These are phyloP conservation scores for Notodonta ziczac DNA, from an alignment of 2,888 invertebrate genomes.

Conservation along the genomic window DNA sequence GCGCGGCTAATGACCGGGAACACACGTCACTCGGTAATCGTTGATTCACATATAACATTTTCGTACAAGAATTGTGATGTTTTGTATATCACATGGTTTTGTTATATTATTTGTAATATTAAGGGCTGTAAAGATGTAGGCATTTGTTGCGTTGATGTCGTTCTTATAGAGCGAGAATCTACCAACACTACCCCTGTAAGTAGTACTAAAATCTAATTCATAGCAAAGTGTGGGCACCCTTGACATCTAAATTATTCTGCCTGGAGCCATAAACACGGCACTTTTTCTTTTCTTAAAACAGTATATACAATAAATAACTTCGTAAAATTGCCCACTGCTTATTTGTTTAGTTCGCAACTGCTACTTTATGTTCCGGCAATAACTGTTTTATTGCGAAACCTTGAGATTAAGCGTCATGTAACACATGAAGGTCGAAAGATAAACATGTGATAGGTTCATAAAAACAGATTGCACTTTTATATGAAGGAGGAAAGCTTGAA, in stretches of 20 bases:
- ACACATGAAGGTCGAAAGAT: not conserved
- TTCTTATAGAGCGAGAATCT: too few species aligned
- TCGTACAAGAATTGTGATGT: slow-evolving; percentile 20
- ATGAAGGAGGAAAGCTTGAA: slow-evolving; percentile 11
- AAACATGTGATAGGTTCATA: slow-evolving; percentile 8
- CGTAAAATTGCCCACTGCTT: not conserved
- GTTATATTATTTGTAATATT: not conserved
- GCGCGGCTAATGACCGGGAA: slow-evolving; percentile 35
- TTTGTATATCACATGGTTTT: not conserved
- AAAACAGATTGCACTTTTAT: slow-evolving; percentile 9
- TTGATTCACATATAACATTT: slow-evolving; percentile 30
- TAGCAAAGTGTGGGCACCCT: too few species aligned
- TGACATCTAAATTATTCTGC: too few species aligned
- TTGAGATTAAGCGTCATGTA: not conserved
- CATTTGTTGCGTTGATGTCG: too few species aligned
- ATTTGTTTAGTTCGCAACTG: not conserved
- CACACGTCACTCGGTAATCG: slow-evolving; percentile 34
- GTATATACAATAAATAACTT: not conserved
- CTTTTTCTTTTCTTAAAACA: not conserved
- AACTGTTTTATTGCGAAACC: not conserved
- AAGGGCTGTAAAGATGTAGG: too few species aligned
- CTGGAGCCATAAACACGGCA: too few species aligned
- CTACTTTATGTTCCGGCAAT: slow-evolving; percentile 1
- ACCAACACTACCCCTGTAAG: too few species aligned
- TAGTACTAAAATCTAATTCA: not conserved